Conservation (phyloP, 2,797 vertebrate species). For the Alauda arvensis region DNA sequence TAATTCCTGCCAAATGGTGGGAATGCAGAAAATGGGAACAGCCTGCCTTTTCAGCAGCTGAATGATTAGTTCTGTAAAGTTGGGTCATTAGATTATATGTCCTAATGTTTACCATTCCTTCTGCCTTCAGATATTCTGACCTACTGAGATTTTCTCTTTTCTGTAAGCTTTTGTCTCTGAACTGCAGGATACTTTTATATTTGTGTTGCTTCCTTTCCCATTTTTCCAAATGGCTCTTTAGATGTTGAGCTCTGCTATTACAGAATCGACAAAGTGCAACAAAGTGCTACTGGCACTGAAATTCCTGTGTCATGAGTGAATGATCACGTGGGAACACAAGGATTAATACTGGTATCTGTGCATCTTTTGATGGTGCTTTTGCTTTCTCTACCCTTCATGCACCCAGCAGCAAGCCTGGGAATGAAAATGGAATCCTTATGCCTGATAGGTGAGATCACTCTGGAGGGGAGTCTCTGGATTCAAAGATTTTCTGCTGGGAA, state of each 20-base stretch:
- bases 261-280: not conserved
- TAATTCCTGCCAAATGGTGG: slow-evolving; percentile 45
- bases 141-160: not conserved
- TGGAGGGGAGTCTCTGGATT: not conserved
- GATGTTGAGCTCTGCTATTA: not conserved
- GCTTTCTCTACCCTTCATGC: not conserved
- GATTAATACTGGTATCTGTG: not conserved
- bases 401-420: slow-evolving; percentile 5
- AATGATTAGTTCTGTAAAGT: not conserved
- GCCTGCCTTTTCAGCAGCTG: slow-evolving; percentile 9
- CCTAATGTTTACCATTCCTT: slow-evolving; percentile 17
- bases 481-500: slow-evolving; percentile 3
- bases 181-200: not conserved
- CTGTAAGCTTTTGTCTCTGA: not conserved
- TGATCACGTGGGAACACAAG: not conserved
- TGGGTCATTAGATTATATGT: not conserved
- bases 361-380: not conserved
- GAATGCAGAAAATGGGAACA: slow-evolving; percentile 28
- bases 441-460: slow-evolving; percentile 5
- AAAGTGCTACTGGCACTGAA: not conserved
- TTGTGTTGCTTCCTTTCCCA: not conserved
- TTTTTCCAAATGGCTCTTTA: not conserved
- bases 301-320: not conserved
- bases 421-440: not conserved
- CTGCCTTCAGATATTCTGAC: not conserved